Conservation (phyloP, 2,888 invertebrate genomes). For the Lithosia quadra region DNA sequence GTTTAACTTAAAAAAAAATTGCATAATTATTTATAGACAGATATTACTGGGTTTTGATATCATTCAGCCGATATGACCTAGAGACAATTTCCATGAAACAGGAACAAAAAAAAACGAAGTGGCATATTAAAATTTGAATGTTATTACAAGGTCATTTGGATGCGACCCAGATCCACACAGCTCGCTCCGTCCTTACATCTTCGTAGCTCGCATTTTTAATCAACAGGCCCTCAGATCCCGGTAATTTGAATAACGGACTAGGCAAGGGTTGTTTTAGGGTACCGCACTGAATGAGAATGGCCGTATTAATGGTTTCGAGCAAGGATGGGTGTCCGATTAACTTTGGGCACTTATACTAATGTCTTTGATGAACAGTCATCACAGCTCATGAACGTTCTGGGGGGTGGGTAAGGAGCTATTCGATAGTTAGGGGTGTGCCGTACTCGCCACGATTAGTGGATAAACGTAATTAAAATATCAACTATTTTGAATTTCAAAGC, state of each 20-base stretch:
- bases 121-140: constrained; percentile 15
- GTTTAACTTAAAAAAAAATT: too few species aligned
- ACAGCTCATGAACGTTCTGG: neutral
- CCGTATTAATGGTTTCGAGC: constrained; percentile 31
- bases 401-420: neutral
- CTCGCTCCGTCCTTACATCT: constrained; percentile 46
- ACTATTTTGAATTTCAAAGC: neutral
- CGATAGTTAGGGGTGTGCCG: neutral
- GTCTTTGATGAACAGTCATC: constrained; percentile 9
- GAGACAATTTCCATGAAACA: neutral
- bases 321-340: constrained; percentile 35
- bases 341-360: constrained; percentile 14
- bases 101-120: neutral
- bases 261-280: constrained; percentile 60
- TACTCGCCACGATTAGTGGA: neutral
- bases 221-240: constrained; percentile 58
- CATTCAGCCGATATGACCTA: too few species aligned
- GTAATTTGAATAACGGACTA: constrained; percentile 74
- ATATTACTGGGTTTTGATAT: too few species aligned
- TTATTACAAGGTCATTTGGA: constrained; percentile 17
- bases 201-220: constrained; percentile 75
- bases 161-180: constrained; percentile 41
- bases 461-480: neutral
- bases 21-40: too few species aligned
- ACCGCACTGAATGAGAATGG: constrained; percentile 47